Evolutionary conservation across 2,797 vertebrate genomes (phyloP), one percentile per base, ranked within the genome.

Genomic region (Pangasius macronema): DNA sequence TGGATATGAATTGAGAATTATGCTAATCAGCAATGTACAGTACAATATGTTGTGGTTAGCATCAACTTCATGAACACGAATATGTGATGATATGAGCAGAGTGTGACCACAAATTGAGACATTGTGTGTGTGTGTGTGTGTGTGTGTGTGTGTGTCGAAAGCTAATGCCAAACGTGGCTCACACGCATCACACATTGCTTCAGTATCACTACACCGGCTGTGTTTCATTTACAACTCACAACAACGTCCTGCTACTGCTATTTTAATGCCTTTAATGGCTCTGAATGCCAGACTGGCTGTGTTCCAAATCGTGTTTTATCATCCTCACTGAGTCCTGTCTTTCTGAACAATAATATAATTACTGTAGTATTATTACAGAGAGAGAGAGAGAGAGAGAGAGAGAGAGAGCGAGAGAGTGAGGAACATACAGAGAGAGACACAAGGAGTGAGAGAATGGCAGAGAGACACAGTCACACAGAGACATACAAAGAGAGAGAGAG

Each of bases 271-370:
- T 51, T 51, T 53, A 30, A 24, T 39, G 11, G 30, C 30, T 59
- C 20, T 59, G 33, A 59, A 22, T 59, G 33, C 8, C 30, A 57
- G n/a, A 39, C 30, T 11, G 76, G 18, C 51, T 33, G 53, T 59
- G 77, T 14, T 59, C 33, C 53, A 81, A 61, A 80, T 39, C 33
- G 0, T 77, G 49, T 77, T 53, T 55, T 33, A 77, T 77, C 75
- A 18, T 30, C 49, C 30, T 77, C 75, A 51, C 16, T 30, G 46
- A 76, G 27, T 30, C 16, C 14, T 77, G 75, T 18, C 49, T 77
- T 77, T 30, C 75, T 77, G 75, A 53, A 9, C 75, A 53, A 30
- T 55, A 77, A 77, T 53, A n/a, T 53, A 7, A 76, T 76, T 76
- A 76, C 27, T 42, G 46, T 39, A 70, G 68, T 39, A 10, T 73